Conservation (phyloP, 2,888 invertebrate genomes). For the Homarus gammarus region DNA sequence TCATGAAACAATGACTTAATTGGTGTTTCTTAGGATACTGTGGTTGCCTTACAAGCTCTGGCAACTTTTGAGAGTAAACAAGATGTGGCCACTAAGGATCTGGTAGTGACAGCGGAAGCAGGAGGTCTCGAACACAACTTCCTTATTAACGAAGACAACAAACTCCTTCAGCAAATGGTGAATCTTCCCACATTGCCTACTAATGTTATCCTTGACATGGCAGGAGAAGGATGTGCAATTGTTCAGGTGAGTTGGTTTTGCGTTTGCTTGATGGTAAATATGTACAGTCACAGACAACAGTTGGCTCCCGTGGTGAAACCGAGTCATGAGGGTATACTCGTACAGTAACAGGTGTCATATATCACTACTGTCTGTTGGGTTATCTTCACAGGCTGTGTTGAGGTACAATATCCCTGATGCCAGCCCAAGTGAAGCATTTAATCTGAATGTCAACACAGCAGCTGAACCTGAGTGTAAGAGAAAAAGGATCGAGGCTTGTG, state of each 20-base stretch:
- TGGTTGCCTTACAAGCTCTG: slow-evolving; percentile 82
- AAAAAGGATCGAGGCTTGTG: slow-evolving; percentile 76
- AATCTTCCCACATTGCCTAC: slow-evolving; percentile 80
- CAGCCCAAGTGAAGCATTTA: slow-evolving; percentile 81
- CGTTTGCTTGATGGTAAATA: too few relatives aligned
- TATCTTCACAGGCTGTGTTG: background rate
- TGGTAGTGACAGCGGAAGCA: slow-evolving; percentile 80
- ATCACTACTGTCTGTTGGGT: too few relatives aligned
- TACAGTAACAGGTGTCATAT: too few relatives aligned
- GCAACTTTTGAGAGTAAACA: slow-evolving; percentile 78
- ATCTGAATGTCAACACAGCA: slow-evolving; percentile 80
- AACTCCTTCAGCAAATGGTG: slow-evolving; percentile 81
- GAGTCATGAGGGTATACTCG: too few relatives aligned
- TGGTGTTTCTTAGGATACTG: slow-evolving; percentile 83
- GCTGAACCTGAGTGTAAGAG: slow-evolving; percentile 79
- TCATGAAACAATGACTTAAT: too few relatives aligned
- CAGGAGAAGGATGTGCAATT: slow-evolving; percentile 83
- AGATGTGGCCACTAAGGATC: slow-evolving; percentile 79
- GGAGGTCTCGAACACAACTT: slow-evolving; percentile 80
- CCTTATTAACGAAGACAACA: slow-evolving; percentile 80
- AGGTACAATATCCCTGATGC: slow-evolving; percentile 81
- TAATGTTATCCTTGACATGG: slow-evolving; percentile 80
- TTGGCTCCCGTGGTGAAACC: too few relatives aligned
- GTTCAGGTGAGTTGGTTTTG: slow-evolving; percentile 80
- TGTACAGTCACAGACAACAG: too few relatives aligned